A percentile compares a stretch with the other conserved stretches of the same genome.
phyloP scores from a whole-genome alignment of 2,797 vertebrate genomes.

The Nannoperca australis region DNA sequence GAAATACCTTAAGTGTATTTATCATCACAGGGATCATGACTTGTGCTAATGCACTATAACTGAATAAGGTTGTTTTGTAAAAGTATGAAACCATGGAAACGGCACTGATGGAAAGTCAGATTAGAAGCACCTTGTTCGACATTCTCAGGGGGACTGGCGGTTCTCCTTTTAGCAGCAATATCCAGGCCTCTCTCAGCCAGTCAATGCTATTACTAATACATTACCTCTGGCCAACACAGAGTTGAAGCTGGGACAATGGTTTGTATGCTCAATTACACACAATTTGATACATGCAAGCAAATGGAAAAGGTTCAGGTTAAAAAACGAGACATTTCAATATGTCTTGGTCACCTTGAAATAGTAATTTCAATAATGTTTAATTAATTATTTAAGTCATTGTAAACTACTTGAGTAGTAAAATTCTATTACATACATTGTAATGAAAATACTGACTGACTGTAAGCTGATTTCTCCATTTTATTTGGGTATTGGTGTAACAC shows the following conservation, averaged over 20 bases:
- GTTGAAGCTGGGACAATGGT: conserved; percentile 22
- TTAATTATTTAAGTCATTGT: neutral
- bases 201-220: conserved; percentile 56
- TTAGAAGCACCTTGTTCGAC: conserved; percentile 14
- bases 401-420: neutral
- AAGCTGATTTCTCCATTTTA: neutral
- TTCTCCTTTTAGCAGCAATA: conserved; percentile 60
- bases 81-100: conserved; percentile 47
- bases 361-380: neutral
- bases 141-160: conserved; percentile 35
- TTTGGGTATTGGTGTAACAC: neutral
- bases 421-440: neutral
- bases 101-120: conserved; percentile 30
- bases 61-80: conserved; percentile 13
- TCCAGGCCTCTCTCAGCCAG: conserved; percentile 46
- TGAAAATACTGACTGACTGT: neutral
- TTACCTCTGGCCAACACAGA: conserved; percentile 32
- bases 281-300: neutral
- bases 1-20: neutral
- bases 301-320: neutral
- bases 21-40: conserved; percentile 10
- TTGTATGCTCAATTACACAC: conserved; percentile 13
- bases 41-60: conserved; percentile 12
- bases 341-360: neutral
- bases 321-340: neutral